Conservation (phyloP, 1,140 invertebrate species). For the Holotrichia oblita region DNA sequence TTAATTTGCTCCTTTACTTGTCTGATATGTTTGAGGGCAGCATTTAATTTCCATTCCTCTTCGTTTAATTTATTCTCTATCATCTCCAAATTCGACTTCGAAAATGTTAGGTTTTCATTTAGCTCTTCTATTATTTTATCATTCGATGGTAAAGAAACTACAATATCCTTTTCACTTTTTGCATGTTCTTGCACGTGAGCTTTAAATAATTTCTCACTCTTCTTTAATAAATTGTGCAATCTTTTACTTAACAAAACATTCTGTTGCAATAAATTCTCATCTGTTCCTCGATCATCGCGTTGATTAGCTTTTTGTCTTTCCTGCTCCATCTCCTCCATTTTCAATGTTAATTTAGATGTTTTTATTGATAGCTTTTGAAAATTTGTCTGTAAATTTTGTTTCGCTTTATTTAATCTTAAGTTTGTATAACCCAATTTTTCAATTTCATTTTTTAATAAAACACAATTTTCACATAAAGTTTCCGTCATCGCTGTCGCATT, state of each 20-base stretch:
- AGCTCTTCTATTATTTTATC: conserved; percentile 31
- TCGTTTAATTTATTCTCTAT: conserved; percentile 38
- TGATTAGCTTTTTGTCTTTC: conserved; percentile 16
- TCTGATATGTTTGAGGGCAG: conserved; percentile 21
- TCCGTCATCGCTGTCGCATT: not conserved
- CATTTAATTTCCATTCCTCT: conserved; percentile 36
- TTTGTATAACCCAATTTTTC: conserved; percentile 38
- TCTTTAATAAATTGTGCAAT: conserved; percentile 21
- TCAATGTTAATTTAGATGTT: conserved; percentile 29
- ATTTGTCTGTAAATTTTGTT: not conserved
- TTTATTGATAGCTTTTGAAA: conserved; percentile 34
- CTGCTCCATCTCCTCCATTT: conserved; percentile 24
- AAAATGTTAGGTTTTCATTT: not conserved
- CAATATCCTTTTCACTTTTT: conserved; percentile 20
- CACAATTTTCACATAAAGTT: conserved; percentile 9
- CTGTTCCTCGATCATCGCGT: not conserved
- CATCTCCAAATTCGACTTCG: not conserved
- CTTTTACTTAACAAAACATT: conserved; percentile 32
- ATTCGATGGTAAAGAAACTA: not conserved
- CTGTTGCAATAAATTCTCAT: conserved; percentile 22
- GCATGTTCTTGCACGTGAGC: not conserved
- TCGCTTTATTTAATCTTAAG: conserved; percentile 37
- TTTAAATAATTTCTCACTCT: conserved; percentile 27
- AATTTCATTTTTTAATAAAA: conserved; percentile 22
- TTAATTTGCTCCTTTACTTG: conserved; percentile 22